Percentiles rank a stretch among this genome's conserved stretches.
Conservation (phyloP, 2,888 invertebrate species). For the Lasioglossum pauxillum region DNA sequence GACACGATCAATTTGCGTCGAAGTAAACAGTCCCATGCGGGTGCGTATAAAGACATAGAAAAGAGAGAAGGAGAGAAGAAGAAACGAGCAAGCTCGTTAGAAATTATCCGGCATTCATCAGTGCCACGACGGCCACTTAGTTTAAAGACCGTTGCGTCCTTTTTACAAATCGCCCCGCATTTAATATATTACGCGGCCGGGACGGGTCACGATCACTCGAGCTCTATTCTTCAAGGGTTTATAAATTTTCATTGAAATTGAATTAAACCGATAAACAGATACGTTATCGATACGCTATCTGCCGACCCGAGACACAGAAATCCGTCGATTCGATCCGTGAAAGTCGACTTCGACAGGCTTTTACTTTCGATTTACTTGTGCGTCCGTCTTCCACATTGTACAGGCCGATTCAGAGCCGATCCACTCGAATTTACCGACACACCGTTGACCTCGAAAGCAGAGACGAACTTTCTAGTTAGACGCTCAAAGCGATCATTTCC, state of each 20-base stretch:
- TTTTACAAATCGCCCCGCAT: constrained; percentile 53
- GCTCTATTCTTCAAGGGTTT: not conserved
- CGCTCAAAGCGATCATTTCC: not conserved
- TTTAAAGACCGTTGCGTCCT: constrained; percentile 61
- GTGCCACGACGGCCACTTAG: constrained; percentile 52
- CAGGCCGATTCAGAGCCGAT: not conserved
- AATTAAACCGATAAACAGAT: constrained; percentile 43
- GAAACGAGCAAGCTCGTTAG: constrained; percentile 44
- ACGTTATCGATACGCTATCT: constrained; percentile 7
- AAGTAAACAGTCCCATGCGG: constrained; percentile 26
- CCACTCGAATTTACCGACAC: not conserved
- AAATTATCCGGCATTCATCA: constrained; percentile 70
- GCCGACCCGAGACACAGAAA: not conserved
- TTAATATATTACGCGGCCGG: constrained; percentile 49
- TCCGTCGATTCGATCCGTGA: not conserved
- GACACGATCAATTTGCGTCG: constrained; percentile 58
- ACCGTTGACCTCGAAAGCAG: not conserved
- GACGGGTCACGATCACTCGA: not conserved
- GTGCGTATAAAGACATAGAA: constrained; percentile 18
- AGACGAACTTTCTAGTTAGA: not conserved
- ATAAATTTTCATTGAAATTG: constrained; percentile 21
- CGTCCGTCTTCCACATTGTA: not conserved
- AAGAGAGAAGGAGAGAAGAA: not conserved
- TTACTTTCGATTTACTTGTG: not conserved
- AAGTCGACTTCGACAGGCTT: not conserved